Percentiles rank a stretch among this genome's conserved stretches.
phyloP scores from a whole-genome alignment of 2,888 invertebrate genomes.

The Augochlorella aurata region DNA sequence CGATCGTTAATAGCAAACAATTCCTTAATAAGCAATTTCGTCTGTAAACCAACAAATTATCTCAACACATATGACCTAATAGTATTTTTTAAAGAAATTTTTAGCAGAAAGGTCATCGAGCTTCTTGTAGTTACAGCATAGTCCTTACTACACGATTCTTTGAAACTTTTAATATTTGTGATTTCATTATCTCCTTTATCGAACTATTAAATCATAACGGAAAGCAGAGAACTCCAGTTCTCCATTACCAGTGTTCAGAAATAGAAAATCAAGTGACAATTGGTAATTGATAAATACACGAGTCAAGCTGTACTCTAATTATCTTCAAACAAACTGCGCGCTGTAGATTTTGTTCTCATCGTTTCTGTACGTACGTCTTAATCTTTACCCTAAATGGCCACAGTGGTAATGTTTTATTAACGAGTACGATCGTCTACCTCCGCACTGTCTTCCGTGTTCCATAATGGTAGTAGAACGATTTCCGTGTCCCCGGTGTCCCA shows the following conservation, averaged over 20 bases:
- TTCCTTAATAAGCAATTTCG: background rate
- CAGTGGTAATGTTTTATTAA: background rate
- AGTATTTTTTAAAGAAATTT: too few species aligned
- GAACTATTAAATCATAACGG: background rate
- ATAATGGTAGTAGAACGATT: constrained; percentile 68
- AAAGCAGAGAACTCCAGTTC: background rate
- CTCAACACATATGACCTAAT: too few species aligned
- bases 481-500: constrained; percentile 60
- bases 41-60: too few species aligned
- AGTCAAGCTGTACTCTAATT: background rate
- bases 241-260: background rate
- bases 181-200: background rate
- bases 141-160: background rate
- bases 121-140: background rate
- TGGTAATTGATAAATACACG: background rate
- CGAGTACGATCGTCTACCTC: constrained; percentile 49
- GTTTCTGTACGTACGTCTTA: background rate
- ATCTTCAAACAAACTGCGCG: background rate
- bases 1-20: background rate
- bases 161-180: too few species aligned
- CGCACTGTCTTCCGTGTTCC: constrained; percentile 55
- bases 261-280: background rate
- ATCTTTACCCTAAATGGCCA: background rate
- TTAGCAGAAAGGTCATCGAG: too few species aligned
- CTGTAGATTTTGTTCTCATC: background rate